A percentile compares a stretch with the other conserved stretches of the same genome.
phyloP scores from a whole-genome alignment of 2,113 vertebrate species.

The Micronycteris hirsuta region DNA sequence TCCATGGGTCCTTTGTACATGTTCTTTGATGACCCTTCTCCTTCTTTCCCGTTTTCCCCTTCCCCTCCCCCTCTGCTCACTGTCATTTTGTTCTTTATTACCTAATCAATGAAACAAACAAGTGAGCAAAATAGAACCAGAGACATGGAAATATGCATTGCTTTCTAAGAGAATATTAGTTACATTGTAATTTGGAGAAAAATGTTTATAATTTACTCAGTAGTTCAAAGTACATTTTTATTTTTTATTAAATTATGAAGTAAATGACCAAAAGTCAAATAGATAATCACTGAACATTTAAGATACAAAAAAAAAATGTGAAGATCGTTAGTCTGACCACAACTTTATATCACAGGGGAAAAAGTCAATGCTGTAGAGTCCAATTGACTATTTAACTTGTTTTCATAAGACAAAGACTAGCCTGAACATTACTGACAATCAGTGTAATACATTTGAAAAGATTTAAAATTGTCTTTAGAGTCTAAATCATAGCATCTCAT shows the following conservation, averaged over 20 bases:
- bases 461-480: neutral
- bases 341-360: neutral
- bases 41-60: too few relatives aligned
- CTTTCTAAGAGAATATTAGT: neutral
- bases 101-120: too few relatives aligned
- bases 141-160: neutral
- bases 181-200: neutral
- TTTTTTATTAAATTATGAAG: neutral
- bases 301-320: neutral
- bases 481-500: neutral
- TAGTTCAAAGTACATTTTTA: neutral
- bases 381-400: neutral
- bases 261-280: neutral
- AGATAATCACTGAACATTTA: neutral
- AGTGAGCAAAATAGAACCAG: too few relatives aligned
- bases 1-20: too few relatives aligned
- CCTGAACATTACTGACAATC: neutral
- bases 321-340: neutral
- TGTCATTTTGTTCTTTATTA: too few relatives aligned
- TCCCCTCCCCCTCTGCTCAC: too few relatives aligned
- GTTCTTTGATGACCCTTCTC: too few relatives aligned
- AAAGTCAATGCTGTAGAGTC: neutral
- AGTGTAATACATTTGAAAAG: neutral
- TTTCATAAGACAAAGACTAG: neutral
- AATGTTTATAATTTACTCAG: neutral